Base-by-base conservation (phyloP, 2,888 invertebrate genomes). In the Tetragonula carbonaria region DNA sequence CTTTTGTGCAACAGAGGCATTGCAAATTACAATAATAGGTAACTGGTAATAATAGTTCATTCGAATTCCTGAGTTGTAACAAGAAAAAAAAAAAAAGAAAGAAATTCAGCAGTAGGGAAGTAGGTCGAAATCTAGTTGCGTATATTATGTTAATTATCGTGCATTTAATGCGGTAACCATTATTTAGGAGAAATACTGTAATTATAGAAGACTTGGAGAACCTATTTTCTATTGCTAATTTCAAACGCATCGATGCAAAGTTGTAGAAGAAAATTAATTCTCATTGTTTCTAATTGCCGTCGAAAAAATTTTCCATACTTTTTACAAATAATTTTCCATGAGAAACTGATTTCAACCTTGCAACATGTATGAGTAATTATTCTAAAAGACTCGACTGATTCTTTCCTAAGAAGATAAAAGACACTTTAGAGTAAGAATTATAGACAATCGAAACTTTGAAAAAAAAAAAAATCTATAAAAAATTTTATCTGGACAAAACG, bases 41-140 rank as follows among this genome's bases (percentile, higher is more conserved):
- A n/a, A 38, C 2, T 33, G 8, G 38, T 66, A 51, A 72, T 62
- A 51, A 67, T 33, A 33, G 3, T 33, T 33, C 33, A 33, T 33
- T 33, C 33, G 33, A 45, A 62, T 66, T 55, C 23, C 53, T 16
- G 33, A 33, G 70, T 18, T 71, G 65, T 70, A 28, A 65, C 38
- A 53, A 74, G 38, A 6, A 38, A 51, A 57, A 11, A 8, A 38
- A 51, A 65, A 33, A 28, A 28, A 23, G 23, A 23, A 28, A 53
- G 82, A 82, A 75, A 77, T 83, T 63, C 59, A 55, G 53, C 45
- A 14, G 38, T 11, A 59, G 59, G 78, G 78, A 84, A 77, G 84
- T 74, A 21, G 84, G 84, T 74, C 73, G 70, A 63, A 84, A 72
- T 38, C 84, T 82, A 73, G 75, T 83, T 83, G 72, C 82, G 75